These are phyloP conservation scores for Zaprionus nigranus DNA, from an alignment of 1,140 invertebrate species.

Conservation along the genomic window DNA sequence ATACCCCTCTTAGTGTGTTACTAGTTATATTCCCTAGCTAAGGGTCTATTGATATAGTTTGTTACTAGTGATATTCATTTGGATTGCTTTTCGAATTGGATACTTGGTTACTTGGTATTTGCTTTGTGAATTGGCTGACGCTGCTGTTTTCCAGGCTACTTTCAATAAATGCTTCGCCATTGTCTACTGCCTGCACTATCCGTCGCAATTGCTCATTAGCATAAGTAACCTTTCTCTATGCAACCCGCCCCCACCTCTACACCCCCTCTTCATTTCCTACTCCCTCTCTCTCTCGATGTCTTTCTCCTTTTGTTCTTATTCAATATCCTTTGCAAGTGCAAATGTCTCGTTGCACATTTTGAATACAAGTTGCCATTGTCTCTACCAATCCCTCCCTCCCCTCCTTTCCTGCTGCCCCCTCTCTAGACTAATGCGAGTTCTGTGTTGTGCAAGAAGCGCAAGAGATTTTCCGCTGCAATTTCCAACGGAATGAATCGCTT, in stretches of 20 bases:
- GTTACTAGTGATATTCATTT: too few relatives aligned
- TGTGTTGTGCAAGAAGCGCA: slow-evolving; percentile 66
- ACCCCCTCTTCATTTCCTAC: background rate
- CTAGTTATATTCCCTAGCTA: too few relatives aligned
- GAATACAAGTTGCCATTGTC: slow-evolving; percentile 39
- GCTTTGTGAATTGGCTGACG: slow-evolving; percentile 3
- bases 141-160: background rate
- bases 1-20: too few relatives aligned
- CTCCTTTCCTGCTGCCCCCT: background rate
- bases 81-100: too few relatives aligned
- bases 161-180: slow-evolving; percentile 19
- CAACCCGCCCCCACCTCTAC: background rate
- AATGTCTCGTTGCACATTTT: slow-evolving; percentile 37
- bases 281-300: background rate
- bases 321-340: slow-evolving; percentile 38
- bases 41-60: too few relatives aligned
- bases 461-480: slow-evolving; percentile 73
- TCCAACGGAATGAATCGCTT: slow-evolving; percentile 78
- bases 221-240: slow-evolving; percentile 31
- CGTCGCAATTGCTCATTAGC: slow-evolving; percentile 39
- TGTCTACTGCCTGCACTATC: background rate
- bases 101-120: background rate
- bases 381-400: background rate
- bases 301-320: slow-evolving; percentile 11
- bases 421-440: slow-evolving; percentile 63